Evolutionary conservation across 2,797 vertebrate species (phyloP).

Genomic region (Lagodon rhomboides): DNA sequence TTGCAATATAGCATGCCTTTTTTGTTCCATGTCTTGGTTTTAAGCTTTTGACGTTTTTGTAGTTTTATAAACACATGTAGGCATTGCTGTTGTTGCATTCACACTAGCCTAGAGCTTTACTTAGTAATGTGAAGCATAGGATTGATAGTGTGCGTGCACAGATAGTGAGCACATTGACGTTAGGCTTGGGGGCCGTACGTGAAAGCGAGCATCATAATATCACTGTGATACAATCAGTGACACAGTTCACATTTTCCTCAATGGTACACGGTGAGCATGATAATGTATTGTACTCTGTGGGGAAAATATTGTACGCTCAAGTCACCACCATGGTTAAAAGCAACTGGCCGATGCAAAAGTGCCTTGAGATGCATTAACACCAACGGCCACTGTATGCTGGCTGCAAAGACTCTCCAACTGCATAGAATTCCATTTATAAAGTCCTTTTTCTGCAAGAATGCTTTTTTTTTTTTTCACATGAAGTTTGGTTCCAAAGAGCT

Average conservation of each 20-base stretch:
- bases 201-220: conserved; percentile 39
- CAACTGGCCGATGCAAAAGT: not conserved
- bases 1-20: conserved; percentile 80
- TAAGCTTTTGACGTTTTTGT: conserved; percentile 55
- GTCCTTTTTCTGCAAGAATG: not conserved
- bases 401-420: conserved; percentile 17
- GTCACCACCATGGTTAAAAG: conserved; percentile 8
- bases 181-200: conserved; percentile 2
- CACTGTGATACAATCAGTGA: conserved; percentile 42
- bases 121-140: conserved; percentile 40
- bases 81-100: conserved; percentile 69
- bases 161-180: conserved; percentile 33
- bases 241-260: conserved; percentile 12
- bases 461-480: not conserved
- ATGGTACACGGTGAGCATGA: not conserved
- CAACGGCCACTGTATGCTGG: not conserved
- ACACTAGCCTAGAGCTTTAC: conserved; percentile 60
- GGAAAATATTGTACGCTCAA: not conserved
- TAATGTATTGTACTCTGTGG: not conserved
- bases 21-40: conserved; percentile 60
- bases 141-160: conserved; percentile 49
- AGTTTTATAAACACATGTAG: conserved; percentile 62
- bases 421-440: conserved; percentile 21
- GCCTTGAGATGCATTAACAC: conserved; percentile 17
- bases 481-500: conserved; percentile 4